Percentiles rank a stretch among this genome's conserved stretches.
Evolutionary conservation across 2,888 invertebrate genomes (phyloP).

Genomic region (Hemistola chrysoprasaria): DNA sequence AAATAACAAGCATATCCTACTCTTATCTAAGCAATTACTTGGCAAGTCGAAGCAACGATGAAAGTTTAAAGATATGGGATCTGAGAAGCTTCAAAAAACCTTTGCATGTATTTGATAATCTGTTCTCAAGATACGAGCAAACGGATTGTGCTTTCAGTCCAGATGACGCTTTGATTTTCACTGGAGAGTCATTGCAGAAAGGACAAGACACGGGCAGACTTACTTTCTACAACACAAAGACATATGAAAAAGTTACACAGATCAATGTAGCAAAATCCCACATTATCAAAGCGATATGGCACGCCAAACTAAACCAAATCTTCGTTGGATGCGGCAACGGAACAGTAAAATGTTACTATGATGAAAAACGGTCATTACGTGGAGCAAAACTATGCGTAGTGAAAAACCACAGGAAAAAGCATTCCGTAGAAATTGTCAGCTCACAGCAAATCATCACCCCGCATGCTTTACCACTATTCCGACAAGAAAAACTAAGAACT

Average conservation of each 20-base stretch:
- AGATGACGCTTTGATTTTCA: conserved; percentile 93
- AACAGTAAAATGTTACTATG: conserved; percentile 94
- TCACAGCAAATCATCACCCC: conserved; percentile 98
- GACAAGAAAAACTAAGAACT: conserved; percentile 94
- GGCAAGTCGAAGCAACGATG: conserved; percentile 93
- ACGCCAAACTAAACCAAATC: conserved; percentile 98
- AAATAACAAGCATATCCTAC: conserved; percentile 92
- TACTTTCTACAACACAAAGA: conserved; percentile 90
- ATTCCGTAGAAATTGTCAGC: conserved; percentile 93
- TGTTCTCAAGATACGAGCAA: conserved; percentile 93
- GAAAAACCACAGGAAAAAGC: conserved; percentile 89
- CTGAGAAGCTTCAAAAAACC: conserved; percentile 91
- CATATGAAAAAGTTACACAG: conserved; percentile 87
- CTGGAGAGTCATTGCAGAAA: conserved; percentile 91
- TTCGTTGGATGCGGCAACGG: conserved; percentile 97
- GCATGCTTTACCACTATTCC: conserved; percentile 96
- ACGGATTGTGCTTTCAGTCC: conserved; percentile 95
- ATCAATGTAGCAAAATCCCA: conserved; percentile 91
- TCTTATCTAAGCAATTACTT: conserved; percentile 92
- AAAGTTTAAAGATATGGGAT: conserved; percentile 98
- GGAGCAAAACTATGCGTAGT: conserved; percentile 96
- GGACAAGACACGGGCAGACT: conserved; percentile 85
- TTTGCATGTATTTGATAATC: conserved; percentile 84
- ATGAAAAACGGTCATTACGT: conserved; percentile 91
- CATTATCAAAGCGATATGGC: conserved; percentile 96